Evolutionary conservation across 2,113 vertebrate species (phyloP), one percentile per base, ranked within the genome.

Genomic region (Plotosus lineatus): DNA sequence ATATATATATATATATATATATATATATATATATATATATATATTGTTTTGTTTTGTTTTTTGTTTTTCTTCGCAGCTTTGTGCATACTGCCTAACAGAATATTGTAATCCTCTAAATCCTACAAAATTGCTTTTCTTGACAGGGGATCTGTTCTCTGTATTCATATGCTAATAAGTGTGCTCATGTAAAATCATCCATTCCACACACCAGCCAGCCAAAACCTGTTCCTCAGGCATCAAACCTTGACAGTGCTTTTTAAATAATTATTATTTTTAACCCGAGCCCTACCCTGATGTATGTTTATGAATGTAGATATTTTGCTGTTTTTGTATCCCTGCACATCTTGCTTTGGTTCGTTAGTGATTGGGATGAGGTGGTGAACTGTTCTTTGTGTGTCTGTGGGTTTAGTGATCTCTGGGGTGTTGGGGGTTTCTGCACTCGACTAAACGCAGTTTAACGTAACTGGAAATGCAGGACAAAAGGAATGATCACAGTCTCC

Each of bases 301-400:
- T 63, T 61, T 19, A 7, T 61, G 31, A 65, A 65, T 23, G 36
- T 40, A 38, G n/a, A n/a, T n/a, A n/a, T n/a, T n/a, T n/a, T n/a
- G n/a, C n/a, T n/a, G n/a, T n/a, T n/a, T n/a, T n/a, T n/a, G n/a
- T n/a, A n/a, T n/a, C n/a, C n/a, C n/a, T 42, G 40, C n/a, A 14
- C 40, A 44, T 46, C 79, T 42, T 40, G 60, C 76, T 73, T 23
- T 38, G 38, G 73, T 75, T 84, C 28, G 76, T 82, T 85, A 86
- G 69, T 40, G 51, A 38, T 4, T 61, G 44, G 73, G 78, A 51
- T 79, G 42, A 63, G 40, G 58, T 69, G 51, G 12, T 51, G 60
- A 61, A 69, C 19, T 42, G 50, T 36, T 81, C 75, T 75, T 79
- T 83, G 76, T 68, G 26, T 76, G 31, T 46, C 48, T 19, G 23